Percentiles rank a stretch among this genome's conserved stretches.
Conservation (phyloP, 1,140 invertebrate species). For the Caenorhabditis briggsae region DNA sequence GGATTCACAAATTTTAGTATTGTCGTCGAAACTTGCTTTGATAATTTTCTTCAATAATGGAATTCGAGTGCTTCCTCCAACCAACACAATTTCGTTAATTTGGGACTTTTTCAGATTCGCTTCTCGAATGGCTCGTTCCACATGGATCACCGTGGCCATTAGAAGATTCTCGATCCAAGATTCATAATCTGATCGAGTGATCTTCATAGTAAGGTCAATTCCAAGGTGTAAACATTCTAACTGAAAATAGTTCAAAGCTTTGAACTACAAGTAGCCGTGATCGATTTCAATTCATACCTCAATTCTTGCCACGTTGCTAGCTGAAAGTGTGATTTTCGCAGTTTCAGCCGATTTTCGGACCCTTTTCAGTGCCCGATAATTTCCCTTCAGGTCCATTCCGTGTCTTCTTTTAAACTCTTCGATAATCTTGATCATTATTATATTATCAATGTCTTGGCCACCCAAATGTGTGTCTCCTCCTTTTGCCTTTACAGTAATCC, state of each 20-base stretch:
- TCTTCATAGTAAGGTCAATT: slow-evolving; percentile 93
- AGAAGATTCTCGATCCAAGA: slow-evolving; percentile 84
- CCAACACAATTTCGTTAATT: slow-evolving; percentile 86
- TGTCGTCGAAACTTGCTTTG: slow-evolving; percentile 86
- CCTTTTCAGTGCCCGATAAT: slow-evolving; percentile 80
- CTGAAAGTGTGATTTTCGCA: slow-evolving; percentile 87
- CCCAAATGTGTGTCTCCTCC: slow-evolving; percentile 84
- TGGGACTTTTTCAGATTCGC: slow-evolving; percentile 78
- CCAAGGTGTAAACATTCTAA: slow-evolving; percentile 80
- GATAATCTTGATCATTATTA: slow-evolving; percentile 81
- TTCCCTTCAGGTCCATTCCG: slow-evolving; percentile 80
- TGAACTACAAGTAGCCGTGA: not conserved
- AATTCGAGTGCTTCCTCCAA: slow-evolving; percentile 86
- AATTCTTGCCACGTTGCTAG: slow-evolving; percentile 74
- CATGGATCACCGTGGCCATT: slow-evolving; percentile 55
- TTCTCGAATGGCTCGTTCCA: slow-evolving; percentile 56
- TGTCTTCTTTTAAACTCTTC: slow-evolving; percentile 81
- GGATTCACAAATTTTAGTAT: slow-evolving; percentile 80
- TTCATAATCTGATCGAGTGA: slow-evolving; percentile 85
- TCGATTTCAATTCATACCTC: not conserved
- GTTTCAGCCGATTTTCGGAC: slow-evolving; percentile 81
- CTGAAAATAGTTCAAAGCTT: slow-evolving; percentile 83
- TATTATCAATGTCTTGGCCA: slow-evolving; percentile 82
- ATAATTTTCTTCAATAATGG: slow-evolving; percentile 84
- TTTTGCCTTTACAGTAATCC: slow-evolving; percentile 87